These are phyloP conservation scores for Megathymus violae DNA, from an alignment of 1,140 invertebrate genomes.

Conservation along the genomic window DNA sequence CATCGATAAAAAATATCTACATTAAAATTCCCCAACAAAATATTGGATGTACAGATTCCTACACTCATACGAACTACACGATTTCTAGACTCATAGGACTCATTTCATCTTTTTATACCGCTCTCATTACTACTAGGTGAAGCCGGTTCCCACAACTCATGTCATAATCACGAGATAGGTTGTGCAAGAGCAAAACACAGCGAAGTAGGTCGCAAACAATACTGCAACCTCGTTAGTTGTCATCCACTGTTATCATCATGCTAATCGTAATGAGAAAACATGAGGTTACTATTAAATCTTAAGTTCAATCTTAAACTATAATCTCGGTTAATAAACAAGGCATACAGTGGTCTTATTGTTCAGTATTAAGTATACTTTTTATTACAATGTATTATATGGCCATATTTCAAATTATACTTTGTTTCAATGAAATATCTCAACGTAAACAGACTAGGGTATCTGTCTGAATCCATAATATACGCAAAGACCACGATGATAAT, in stretches of 20 bases:
- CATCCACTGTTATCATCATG: conserved; percentile 22
- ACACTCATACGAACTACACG: background rate
- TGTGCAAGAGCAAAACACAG: conserved; percentile 26
- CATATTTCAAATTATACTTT: no score
- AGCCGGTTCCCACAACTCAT: conserved; percentile 14
- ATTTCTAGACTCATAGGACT: background rate
- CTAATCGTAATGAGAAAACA: conserved; percentile 29
- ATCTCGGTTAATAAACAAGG: no score
- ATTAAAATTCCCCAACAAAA: no score
- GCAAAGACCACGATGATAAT: no score
- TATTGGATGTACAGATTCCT: no score
- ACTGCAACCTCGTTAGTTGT: conserved; percentile 30
- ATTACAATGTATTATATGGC: no score
- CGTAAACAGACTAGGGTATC: no score
- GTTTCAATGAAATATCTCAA: no score
- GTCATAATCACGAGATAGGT: conserved; percentile 15
- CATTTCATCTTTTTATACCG: background rate
- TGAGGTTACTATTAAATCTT: conserved; percentile 18
- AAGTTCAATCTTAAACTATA: conserved; percentile 1
- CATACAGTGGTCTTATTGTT: no score
- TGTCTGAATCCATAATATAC: no score
- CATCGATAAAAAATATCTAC: no score
- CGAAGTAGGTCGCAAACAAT: conserved; percentile 26
- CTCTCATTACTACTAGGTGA: background rate
- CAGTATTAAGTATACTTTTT: no score